Base-by-base conservation (phyloP, 2,113 vertebrate species). In the Charadrius vociferus region DNA sequence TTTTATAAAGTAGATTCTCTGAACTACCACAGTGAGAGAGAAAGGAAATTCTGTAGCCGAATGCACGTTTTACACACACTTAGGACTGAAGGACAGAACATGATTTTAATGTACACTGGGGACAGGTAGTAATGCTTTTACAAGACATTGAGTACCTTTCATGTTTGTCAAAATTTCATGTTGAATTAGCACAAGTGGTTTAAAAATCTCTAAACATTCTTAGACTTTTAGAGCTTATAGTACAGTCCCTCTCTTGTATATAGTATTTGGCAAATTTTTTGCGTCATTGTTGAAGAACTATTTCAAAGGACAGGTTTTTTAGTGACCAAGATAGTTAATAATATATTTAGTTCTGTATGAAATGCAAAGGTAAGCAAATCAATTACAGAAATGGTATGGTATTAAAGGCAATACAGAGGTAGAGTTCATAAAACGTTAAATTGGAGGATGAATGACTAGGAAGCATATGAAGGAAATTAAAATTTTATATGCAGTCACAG, bases 361-460 rank as follows among this genome's bases (percentile, higher is more conserved):
- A 61, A 58, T 52, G 23, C 32, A 47, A 50, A 89, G 20, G 43
- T 85, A 62, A 91, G 52, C 43, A 86, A 89, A 74, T 84, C 8
- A 58, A 70, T 9, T 74, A 55, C 39, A 80, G 36, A 92, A 66
- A 72, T 39, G 10, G 36, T 24, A 19, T 84, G 8, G 2, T 43
- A 47, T 45, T 82, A 62, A 58, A 50, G 34, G 41, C 8, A 83
- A 7, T 65, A 20, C 11, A 36, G 43, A 61, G 19, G 21, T 11
- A 68, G 47, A 26, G 7, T 56, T 81, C 0, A 0, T 77, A 65
- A 89, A 78, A 71, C 1, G 0, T 23, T 68, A 83, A 88, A 83
- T 37, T 36, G 14, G 26, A 67, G n/a, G 32, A 73, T 1, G 14
- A 93, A 77, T 58, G 20, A 29, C 36, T 49, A 34, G 77, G 58